Percentiles rank a stretch among this genome's conserved stretches.
Evolutionary conservation across 1,140 invertebrate species (phyloP).

Genomic region (Lycorma delicatula): DNA sequence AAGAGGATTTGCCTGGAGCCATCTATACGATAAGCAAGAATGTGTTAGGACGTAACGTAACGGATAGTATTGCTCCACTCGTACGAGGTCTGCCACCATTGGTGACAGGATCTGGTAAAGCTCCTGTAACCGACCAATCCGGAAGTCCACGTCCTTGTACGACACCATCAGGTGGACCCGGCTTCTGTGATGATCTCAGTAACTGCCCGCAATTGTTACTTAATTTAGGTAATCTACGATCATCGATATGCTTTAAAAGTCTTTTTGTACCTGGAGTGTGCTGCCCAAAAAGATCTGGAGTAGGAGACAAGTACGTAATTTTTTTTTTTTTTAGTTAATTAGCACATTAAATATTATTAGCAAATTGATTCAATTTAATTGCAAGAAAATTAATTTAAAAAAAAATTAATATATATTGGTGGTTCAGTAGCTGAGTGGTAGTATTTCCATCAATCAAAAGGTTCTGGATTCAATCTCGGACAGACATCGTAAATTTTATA

Average conservation of each 20-base stretch:
- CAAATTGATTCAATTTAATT: too few species aligned
- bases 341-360: too few species aligned
- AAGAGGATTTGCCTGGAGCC: slow-evolving; percentile 55
- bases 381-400: too few species aligned
- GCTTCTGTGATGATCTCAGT: slow-evolving; percentile 81
- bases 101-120: slow-evolving; percentile 26
- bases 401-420: too few species aligned
- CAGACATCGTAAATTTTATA: too few species aligned
- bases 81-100: slow-evolving; percentile 54
- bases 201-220: slow-evolving; percentile 79
- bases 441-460: too few species aligned
- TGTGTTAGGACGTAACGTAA: slow-evolving; percentile 68
- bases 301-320: not conserved
- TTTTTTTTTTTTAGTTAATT: not conserved
- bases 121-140: not conserved
- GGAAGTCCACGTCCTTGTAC: slow-evolving; percentile 49
- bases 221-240: slow-evolving; percentile 68
- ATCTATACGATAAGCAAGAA: slow-evolving; percentile 73
- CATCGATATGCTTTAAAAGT: slow-evolving; percentile 86
- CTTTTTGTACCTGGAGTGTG: slow-evolving; percentile 86
- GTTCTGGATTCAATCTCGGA: too few species aligned
- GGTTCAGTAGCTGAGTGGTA: too few species aligned
- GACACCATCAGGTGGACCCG: slow-evolving; percentile 65
- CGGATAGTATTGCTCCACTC: slow-evolving; percentile 65
- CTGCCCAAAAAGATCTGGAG: slow-evolving; percentile 48